A percentile compares a stretch with the other conserved stretches of the same genome.
Conservation (phyloP, 2,797 vertebrate species). For the Rhabdophis nuchalis region DNA sequence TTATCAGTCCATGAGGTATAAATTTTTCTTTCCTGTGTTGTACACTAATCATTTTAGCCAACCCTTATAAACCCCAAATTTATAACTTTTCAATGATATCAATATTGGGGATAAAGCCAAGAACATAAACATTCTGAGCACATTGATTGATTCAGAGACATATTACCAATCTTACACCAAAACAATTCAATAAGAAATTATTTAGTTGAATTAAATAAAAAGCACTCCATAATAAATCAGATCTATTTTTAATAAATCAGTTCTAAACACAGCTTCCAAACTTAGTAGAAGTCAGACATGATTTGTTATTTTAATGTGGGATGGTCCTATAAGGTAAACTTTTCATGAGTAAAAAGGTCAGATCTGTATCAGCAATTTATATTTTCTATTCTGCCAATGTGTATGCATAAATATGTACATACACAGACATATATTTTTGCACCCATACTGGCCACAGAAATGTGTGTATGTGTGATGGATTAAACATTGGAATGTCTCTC, state of each 20-base stretch:
- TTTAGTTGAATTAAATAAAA: not conserved
- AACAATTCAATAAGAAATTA: not conserved
- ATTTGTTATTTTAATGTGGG: not conserved
- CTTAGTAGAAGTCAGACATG: not conserved
- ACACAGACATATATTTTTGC: not conserved
- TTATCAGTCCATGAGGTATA: not conserved
- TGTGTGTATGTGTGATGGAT: not conserved
- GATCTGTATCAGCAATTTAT: not conserved
- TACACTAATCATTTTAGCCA: not conserved
- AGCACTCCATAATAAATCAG: not conserved
- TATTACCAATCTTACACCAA: not conserved
- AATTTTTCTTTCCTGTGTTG: not conserved
- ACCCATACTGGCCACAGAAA: not conserved
- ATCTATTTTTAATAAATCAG: not conserved
- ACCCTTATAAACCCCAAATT: not conserved
- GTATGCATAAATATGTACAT: not conserved
- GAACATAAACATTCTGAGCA: not conserved
- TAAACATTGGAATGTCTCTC: not conserved
- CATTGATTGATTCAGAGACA: not conserved
- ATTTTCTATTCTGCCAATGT: not conserved
- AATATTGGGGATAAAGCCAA: not conserved
- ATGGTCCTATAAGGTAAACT: not conserved
- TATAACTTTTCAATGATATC: not conserved
- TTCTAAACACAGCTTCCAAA: not conserved
- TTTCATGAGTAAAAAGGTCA: not conserved